A percentile compares a stretch with the other conserved stretches of the same genome.
phyloP scores from a whole-genome alignment of 1,140 invertebrate genomes.

The Drosophila erecta region DNA sequence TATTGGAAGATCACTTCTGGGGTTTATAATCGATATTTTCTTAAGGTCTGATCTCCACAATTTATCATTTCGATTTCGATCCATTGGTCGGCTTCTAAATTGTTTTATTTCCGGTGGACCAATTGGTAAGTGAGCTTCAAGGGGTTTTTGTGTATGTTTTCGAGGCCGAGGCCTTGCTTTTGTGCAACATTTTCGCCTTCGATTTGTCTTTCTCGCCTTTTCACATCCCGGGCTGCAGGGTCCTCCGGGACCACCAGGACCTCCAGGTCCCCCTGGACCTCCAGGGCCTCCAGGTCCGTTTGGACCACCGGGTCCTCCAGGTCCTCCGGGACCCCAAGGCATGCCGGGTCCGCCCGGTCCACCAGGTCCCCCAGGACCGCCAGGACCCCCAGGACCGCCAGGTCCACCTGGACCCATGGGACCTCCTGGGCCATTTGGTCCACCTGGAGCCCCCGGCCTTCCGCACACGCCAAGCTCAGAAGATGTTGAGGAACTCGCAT shows the following conservation, averaged over 20 bases:
- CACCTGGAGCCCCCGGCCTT: neutral
- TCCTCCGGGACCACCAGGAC: constrained; percentile 1
- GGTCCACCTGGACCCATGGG: neutral
- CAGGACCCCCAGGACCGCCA: neutral
- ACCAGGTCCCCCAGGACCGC: neutral
- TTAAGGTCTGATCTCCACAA: neutral
- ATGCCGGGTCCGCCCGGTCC: neutral
- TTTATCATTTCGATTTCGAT: neutral
- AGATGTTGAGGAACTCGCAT: no score
- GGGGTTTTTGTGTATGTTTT: neutral
- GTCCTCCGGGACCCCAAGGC: constrained; percentile 6
- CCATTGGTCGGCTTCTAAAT: no score
- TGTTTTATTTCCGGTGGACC: neutral
- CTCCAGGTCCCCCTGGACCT: neutral
- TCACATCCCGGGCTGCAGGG: neutral
- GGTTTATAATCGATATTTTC: neutral
- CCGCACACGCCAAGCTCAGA: neutral
- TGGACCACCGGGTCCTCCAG: neutral
- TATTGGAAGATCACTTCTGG: neutral
- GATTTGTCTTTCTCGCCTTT: neutral
- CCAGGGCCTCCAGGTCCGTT: constrained; percentile 1
- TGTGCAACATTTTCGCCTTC: neutral
- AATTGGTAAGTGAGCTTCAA: neutral
- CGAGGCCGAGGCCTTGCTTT: neutral
- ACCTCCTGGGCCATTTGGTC: constrained; percentile 1